Evolutionary conservation across 2,888 invertebrate genomes (phyloP).

Genomic region (Aricia artaxerxes): DNA sequence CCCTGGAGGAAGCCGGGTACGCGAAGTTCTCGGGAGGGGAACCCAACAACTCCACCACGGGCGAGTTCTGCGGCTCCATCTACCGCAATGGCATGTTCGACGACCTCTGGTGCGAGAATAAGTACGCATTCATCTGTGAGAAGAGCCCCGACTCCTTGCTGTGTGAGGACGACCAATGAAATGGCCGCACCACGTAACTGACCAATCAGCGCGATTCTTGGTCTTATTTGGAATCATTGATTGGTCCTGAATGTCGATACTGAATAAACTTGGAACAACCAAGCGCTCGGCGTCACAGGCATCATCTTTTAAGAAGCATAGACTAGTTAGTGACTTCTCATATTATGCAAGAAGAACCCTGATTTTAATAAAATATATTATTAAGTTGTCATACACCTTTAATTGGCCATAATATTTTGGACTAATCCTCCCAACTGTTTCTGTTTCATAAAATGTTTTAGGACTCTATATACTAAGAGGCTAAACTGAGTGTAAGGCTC

Average conservation of each 20-base stretch:
- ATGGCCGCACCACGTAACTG: neutral
- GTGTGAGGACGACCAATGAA: slow-evolving; percentile 37
- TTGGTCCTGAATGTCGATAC: neutral
- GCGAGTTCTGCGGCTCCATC: slow-evolving; percentile 52
- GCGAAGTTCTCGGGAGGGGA: slow-evolving; percentile 48
- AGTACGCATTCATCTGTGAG: slow-evolving; percentile 49
- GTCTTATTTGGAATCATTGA: neutral
- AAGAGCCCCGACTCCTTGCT: slow-evolving; percentile 46
- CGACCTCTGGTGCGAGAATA: slow-evolving; percentile 52
- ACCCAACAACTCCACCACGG: slow-evolving; percentile 49
- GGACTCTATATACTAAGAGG: neutral
- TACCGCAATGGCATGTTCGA: slow-evolving; percentile 47
- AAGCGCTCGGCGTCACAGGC: too few relatives aligned
- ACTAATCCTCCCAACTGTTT: neutral
- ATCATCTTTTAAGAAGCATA: too few relatives aligned
- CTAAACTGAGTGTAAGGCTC: too few relatives aligned
- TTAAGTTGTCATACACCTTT: neutral
- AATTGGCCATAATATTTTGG: neutral
- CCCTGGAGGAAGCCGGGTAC: slow-evolving; percentile 52
- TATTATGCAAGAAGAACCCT: neutral
- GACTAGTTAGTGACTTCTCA: neutral
- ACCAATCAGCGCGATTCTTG: neutral
- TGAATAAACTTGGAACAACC: too few relatives aligned
- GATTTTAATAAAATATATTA: neutral
- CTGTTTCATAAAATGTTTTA: neutral